Evolutionary conservation across 1,140 invertebrate species (phyloP).

Genomic region (Paraescarpia echinospica): DNA sequence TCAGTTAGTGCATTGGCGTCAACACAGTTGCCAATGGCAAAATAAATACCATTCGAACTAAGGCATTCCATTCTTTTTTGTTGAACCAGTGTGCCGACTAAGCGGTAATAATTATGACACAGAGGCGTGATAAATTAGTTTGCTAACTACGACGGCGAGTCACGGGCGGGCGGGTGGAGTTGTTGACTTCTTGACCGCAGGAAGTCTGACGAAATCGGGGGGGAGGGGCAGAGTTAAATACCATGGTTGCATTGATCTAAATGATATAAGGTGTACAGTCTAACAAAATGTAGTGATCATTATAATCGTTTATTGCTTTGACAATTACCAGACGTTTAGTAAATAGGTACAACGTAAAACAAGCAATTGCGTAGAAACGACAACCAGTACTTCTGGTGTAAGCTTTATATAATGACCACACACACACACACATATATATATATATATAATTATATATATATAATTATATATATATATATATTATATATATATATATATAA

Average conservation of each 20-base stretch:
- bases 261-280: not conserved
- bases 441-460: too few relatives aligned
- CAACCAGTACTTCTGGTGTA: not conserved
- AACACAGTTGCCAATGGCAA: not conserved
- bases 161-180: not conserved
- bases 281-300: not conserved
- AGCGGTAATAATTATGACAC: not conserved
- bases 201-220: not conserved
- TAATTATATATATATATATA: too few relatives aligned
- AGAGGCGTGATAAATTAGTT: not conserved
- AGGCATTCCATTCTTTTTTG: not conserved
- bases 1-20: not conserved
- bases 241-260: not conserved
- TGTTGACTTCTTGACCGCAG: not conserved
- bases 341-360: not conserved
- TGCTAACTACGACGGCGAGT: not conserved
- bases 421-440: too few relatives aligned
- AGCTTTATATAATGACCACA: too few relatives aligned
- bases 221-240: not conserved
- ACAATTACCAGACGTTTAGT: not conserved
- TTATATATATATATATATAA: too few relatives aligned
- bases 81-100: not conserved
- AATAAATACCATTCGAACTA: conserved; percentile 1
- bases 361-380: not conserved
- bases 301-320: not conserved